phyloP scores from a whole-genome alignment of 2,797 vertebrate species.

The Denticeps clupeoides region DNA sequence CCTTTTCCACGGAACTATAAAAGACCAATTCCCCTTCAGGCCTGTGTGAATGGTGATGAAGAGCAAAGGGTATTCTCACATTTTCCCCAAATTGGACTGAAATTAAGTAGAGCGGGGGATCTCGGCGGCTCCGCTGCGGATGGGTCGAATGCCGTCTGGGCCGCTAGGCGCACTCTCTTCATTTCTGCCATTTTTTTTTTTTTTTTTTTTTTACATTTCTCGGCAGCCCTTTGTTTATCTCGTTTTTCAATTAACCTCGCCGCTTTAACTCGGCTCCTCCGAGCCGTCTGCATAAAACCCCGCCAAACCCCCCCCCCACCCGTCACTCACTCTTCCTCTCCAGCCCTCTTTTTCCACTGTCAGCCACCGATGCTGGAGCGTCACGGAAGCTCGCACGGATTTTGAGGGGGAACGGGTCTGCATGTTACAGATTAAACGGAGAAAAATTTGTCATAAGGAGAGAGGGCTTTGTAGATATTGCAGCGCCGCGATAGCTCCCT shows the following conservation, averaged over 20 bases:
- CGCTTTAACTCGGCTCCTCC: constrained; percentile 74
- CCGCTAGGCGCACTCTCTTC: constrained; percentile 72
- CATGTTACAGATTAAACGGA: too few species aligned
- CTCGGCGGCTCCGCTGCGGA: constrained; percentile 55
- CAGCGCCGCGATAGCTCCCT: constrained; percentile 54
- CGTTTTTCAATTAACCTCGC: constrained; percentile 93
- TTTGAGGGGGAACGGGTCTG: too few species aligned
- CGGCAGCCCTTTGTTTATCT: constrained; percentile 83
- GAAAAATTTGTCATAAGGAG: too few species aligned
- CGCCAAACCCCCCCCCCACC: too few species aligned
- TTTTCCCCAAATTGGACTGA: constrained; percentile 71
- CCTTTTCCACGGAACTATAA: too few species aligned
- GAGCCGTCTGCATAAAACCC: constrained; percentile 56
- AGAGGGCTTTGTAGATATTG: constrained; percentile 58
- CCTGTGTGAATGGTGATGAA: constrained; percentile 6
- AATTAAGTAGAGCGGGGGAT: constrained; percentile 87
- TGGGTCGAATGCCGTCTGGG: constrained; percentile 47
- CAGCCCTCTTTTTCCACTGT: too few species aligned
- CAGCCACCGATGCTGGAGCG: too few species aligned
- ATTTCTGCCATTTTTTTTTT: constrained; percentile 64
- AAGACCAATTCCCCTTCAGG: too few species aligned
- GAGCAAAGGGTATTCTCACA: constrained; percentile 3
- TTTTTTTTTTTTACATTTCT: too few species aligned
- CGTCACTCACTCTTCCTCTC: too few species aligned
- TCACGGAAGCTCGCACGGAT: too few species aligned